These are phyloP conservation scores for Cynopterus brachyotis DNA, from an alignment of 2,113 vertebrate genomes.

Conservation along the genomic window DNA sequence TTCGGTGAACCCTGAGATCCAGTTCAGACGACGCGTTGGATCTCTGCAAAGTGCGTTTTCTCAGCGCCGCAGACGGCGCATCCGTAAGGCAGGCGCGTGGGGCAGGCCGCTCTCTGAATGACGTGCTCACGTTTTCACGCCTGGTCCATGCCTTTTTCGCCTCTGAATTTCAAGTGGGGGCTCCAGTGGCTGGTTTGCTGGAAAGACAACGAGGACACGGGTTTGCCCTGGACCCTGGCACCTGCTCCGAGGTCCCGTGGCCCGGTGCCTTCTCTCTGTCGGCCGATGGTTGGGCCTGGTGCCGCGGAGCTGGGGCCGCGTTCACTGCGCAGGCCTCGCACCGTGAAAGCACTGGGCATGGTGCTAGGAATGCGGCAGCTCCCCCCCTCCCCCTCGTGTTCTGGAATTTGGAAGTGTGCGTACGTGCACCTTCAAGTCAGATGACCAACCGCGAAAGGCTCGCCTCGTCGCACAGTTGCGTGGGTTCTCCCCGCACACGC, in stretches of 20 bases:
- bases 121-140: not conserved
- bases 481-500: too few species aligned
- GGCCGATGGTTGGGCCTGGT: not conserved
- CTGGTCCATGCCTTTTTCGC: not conserved
- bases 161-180: not conserved
- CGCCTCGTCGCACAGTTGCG: too few species aligned
- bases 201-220: not conserved
- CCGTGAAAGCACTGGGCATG: too few species aligned
- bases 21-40: not conserved
- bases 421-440: too few species aligned
- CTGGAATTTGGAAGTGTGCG: too few species aligned
- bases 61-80: not conserved
- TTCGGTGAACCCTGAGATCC: not conserved
- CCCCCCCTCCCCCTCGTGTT: too few species aligned
- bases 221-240: not conserved
- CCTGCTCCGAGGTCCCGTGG: too few species aligned
- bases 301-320: not conserved
- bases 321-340: too few species aligned
- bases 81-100: not conserved
- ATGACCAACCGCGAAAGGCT: too few species aligned
- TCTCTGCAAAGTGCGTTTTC: conserved; percentile 20
- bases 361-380: too few species aligned
- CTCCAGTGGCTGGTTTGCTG: not conserved
- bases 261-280: not conserved
- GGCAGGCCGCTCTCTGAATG: not conserved